A percentile compares a stretch with the other conserved stretches of the same genome.
Evolutionary conservation across 2,113 vertebrate genomes (phyloP).

Genomic region (Prietella phreatophila): DNA sequence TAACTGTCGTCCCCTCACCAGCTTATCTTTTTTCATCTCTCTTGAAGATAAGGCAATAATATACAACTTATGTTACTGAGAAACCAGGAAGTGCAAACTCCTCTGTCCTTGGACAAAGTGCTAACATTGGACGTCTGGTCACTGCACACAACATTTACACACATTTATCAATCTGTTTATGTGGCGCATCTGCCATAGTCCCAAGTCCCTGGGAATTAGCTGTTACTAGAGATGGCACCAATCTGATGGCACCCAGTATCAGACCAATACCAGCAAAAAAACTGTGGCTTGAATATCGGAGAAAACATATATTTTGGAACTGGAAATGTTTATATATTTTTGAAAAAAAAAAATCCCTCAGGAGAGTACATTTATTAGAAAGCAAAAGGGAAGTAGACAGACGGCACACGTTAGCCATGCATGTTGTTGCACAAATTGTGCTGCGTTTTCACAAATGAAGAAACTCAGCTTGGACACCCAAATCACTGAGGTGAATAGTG

Average conservation of each 20-base stretch:
- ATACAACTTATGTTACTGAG: not conserved
- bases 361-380: not conserved
- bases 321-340: not conserved
- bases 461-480: not conserved
- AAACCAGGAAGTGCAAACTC: not conserved
- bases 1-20: too few relatives aligned
- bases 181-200: not conserved
- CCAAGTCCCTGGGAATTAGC: not conserved
- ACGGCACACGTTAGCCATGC: not conserved
- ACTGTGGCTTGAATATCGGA: too few relatives aligned
- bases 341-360: too few relatives aligned
- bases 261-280: too few relatives aligned
- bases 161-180: not conserved
- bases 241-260: not conserved
- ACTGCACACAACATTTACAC: not conserved
- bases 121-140: not conserved
- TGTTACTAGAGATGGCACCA: not conserved
- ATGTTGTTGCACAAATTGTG: not conserved
- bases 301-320: not conserved
- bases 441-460: conserved; percentile 11
- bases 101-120: too few relatives aligned
- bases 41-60: not conserved
- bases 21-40: not conserved
- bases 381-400: not conserved
- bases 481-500: not conserved